A percentile compares a stretch with the other conserved stretches of the same genome.
Evolutionary conservation across 2,113 vertebrate species (phyloP).

Genomic region (Oncorhynchus gorbuscha): DNA sequence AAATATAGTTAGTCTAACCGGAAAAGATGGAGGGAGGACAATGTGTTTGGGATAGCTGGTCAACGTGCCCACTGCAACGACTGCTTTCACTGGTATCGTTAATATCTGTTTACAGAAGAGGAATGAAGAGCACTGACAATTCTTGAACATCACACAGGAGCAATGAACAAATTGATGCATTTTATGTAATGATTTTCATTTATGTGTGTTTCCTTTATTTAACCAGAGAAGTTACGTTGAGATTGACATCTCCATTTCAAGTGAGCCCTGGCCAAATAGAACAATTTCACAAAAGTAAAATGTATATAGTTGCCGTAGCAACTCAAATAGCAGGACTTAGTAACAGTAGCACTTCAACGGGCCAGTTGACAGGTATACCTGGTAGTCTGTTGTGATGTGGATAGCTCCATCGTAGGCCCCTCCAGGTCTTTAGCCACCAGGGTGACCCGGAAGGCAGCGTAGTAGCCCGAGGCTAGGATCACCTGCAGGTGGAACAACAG

Average conservation of each 20-base stretch:
- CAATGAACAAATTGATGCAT: no score
- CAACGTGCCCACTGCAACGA: constrained; percentile 85
- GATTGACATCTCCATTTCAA: no score
- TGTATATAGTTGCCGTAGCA: no score
- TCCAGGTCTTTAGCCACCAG: constrained; percentile 88
- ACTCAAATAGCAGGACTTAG: not conserved
- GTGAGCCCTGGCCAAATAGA: no score
- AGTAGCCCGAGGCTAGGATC: constrained; percentile 89
- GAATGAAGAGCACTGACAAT: not conserved
- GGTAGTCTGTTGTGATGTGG: constrained; percentile 95
- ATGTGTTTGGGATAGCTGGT: constrained; percentile 83
- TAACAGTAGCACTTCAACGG: not conserved
- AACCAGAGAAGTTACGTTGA: no score
- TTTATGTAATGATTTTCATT: no score
- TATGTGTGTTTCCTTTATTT: no score
- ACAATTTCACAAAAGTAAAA: no score
- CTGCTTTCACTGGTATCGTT: constrained; percentile 85
- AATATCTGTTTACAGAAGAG: constrained; percentile 75
- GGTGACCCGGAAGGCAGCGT: constrained; percentile 90
- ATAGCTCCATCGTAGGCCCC: constrained; percentile 90
- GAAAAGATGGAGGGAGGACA: constrained; percentile 83
- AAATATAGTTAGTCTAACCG: constrained; percentile 71
- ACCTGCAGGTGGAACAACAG: constrained; percentile 72
- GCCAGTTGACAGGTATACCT: constrained; percentile 73
- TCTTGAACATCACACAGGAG: not conserved